A percentile compares a stretch with the other conserved stretches of the same genome.
Conservation (phyloP, 2,888 invertebrate species). For the Aleiodes alternator region DNA sequence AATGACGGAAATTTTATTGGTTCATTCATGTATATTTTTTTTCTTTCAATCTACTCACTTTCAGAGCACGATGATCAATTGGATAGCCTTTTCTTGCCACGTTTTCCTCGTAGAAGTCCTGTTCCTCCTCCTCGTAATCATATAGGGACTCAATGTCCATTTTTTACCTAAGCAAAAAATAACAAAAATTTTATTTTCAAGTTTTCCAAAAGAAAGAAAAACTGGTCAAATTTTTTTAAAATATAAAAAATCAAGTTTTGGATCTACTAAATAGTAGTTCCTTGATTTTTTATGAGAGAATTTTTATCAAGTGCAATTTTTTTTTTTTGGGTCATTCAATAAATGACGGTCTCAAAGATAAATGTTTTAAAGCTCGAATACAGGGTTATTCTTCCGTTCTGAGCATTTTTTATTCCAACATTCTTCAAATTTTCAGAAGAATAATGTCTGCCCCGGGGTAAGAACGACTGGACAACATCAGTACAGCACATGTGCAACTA, state of each 20-base stretch:
- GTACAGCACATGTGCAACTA: slow-evolving; percentile 54
- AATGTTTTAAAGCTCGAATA: not conserved
- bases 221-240: too few relatives aligned
- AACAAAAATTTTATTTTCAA: not conserved
- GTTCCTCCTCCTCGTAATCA: slow-evolving; percentile 84
- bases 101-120: slow-evolving; percentile 83
- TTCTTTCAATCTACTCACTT: slow-evolving; percentile 61
- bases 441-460: not conserved
- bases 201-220: not conserved
- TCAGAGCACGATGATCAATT: slow-evolving; percentile 71
- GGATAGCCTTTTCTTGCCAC: slow-evolving; percentile 70
- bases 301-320: too few relatives aligned
- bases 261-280: too few relatives aligned
- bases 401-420: not conserved
- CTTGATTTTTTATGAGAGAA: not conserved
- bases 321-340: too few relatives aligned
- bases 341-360: too few relatives aligned
- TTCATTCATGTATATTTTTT: not conserved
- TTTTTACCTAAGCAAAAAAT: slow-evolving; percentile 60
- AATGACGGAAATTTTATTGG: not conserved
- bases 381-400: too few relatives aligned
- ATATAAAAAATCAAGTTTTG: not conserved
- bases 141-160: slow-evolving; percentile 76
- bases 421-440: slow-evolving; percentile 3
- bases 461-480: slow-evolving; percentile 30